phyloP scores from a whole-genome alignment of 2,113 vertebrate species.

The Cryptotis parvus region DNA sequence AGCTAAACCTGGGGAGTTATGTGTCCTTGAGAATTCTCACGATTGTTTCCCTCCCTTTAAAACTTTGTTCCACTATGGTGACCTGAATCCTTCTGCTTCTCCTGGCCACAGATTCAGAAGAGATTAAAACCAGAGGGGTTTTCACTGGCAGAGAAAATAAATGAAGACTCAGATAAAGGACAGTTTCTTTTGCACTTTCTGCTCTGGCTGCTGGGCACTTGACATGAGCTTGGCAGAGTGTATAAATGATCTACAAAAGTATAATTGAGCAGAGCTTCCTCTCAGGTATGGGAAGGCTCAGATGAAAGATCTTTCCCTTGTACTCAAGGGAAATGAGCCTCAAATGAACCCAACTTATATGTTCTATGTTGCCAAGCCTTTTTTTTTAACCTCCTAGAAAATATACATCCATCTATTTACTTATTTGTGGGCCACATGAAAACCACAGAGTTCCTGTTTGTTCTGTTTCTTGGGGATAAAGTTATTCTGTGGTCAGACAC shows the following conservation, averaged over 20 bases:
- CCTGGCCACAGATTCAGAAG: slow-evolving; percentile 71
- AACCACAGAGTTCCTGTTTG: slow-evolving; percentile 90
- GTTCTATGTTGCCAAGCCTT: slow-evolving; percentile 79
- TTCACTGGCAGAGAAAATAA: slow-evolving; percentile 77
- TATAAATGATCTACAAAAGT: slow-evolving; percentile 74
- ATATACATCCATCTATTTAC: slow-evolving; percentile 62
- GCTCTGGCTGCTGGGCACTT: slow-evolving; percentile 30
- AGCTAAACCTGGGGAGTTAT: slow-evolving; percentile 31
- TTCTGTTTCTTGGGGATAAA: slow-evolving; percentile 87
- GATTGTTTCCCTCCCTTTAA: slow-evolving; percentile 39
- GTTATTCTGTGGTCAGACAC: slow-evolving; percentile 88
- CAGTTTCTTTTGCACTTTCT: slow-evolving; percentile 48
- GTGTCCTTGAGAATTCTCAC: neutral
- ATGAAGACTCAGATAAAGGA: slow-evolving; percentile 55
- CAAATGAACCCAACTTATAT: slow-evolving; percentile 79
- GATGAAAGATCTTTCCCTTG: slow-evolving; percentile 62
- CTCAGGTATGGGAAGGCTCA: slow-evolving; percentile 63
- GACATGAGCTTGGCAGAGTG: slow-evolving; percentile 57
- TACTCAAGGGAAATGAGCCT: slow-evolving; percentile 72
- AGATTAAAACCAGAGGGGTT: slow-evolving; percentile 73
- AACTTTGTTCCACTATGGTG: neutral
- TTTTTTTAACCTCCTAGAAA: neutral
- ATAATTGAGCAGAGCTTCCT: slow-evolving; percentile 54
- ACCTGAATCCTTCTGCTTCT: slow-evolving; percentile 48
- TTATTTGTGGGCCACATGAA: slow-evolving; percentile 83